Evolutionary conservation across 2,113 vertebrate genomes (phyloP).

Genomic region (Campylorhamphus procurvoides): DNA sequence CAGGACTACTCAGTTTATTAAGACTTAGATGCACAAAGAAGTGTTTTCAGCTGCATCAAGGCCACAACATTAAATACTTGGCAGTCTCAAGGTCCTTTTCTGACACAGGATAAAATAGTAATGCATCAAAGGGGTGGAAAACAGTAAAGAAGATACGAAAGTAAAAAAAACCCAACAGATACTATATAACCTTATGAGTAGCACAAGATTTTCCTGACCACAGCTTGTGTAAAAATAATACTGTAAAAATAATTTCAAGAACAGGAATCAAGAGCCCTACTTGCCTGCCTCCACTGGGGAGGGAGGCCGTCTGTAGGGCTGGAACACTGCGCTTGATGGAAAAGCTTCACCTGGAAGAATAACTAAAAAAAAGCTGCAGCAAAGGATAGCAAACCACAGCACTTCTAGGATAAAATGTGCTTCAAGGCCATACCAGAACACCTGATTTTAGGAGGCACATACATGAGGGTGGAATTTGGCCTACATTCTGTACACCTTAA

Average conservation of each 20-base stretch:
- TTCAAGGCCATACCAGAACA: neutral
- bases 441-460: neutral
- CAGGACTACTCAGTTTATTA: neutral
- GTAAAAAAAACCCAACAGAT: neutral
- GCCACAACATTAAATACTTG: neutral
- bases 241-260: neutral
- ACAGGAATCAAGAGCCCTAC: neutral
- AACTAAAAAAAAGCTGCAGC: neutral
- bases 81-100: neutral
- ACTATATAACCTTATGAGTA: neutral
- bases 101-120: neutral
- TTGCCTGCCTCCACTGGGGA: neutral
- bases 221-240: neutral
- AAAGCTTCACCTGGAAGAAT: neutral
- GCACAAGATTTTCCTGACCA: neutral
- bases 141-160: neutral
- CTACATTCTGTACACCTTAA: neutral
- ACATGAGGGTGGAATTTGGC: neutral
- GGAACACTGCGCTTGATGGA: fast-evolving
- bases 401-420: neutral
- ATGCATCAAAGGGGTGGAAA: neutral
- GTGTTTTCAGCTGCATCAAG: neutral
- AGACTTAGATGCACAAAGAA: neutral
- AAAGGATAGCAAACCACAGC: neutral
- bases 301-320: neutral